Conservation (phyloP, 2,797 vertebrate genomes). For the Staurois parvus region DNA sequence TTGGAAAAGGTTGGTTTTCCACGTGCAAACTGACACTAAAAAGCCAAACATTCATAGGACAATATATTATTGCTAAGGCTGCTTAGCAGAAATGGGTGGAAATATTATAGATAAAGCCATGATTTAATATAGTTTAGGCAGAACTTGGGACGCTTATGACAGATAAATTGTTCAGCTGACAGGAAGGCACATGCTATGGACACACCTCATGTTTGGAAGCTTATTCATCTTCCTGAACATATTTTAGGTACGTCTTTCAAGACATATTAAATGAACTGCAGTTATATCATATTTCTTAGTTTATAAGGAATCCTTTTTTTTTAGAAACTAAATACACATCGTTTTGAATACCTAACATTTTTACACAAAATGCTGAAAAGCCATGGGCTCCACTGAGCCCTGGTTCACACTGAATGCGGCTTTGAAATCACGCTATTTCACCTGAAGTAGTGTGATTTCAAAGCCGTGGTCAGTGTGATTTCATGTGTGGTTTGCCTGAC, state of each 20-base stretch:
- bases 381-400: too few species aligned
- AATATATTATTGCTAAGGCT: conserved; percentile 14
- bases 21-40: not conserved
- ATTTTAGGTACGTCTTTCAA: not conserved
- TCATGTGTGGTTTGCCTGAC: too few species aligned
- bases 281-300: not conserved
- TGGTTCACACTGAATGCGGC: too few species aligned
- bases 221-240: conserved; percentile 9
- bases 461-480: too few species aligned
- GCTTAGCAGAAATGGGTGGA: not conserved
- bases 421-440: too few species aligned
- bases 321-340: not conserved
- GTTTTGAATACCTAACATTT: too few species aligned
- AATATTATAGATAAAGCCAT: not conserved
- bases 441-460: too few species aligned
- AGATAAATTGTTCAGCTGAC: conserved; percentile 23
- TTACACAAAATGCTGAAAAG: too few species aligned
- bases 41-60: conserved; percentile 8
- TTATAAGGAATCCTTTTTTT: not conserved
- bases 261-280: not conserved
- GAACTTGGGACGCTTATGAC: not conserved
- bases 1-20: conserved; percentile 8
- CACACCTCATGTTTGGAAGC: conserved; percentile 3
- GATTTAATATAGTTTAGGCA: not conserved
- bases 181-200: conserved; percentile 30